Conservation (phyloP, 2,113 vertebrate species). For the mouse (Mus musculus) region DNA sequence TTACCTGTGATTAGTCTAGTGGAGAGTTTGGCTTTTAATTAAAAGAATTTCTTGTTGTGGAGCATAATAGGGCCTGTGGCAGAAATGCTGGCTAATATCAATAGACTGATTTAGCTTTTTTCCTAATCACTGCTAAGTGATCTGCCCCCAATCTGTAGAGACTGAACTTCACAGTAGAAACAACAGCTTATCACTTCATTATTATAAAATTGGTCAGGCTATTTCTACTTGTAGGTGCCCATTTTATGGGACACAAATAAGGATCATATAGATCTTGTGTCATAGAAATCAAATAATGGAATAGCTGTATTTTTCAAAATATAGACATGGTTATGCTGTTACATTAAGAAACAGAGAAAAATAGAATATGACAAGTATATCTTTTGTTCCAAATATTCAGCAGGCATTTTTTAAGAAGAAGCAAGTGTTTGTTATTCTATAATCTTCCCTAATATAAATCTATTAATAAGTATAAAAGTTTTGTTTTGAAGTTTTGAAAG, state of each 20-base stretch:
- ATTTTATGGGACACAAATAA: not conserved
- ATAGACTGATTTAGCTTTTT: not conserved
- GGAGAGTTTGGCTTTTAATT: conserved; percentile 74
- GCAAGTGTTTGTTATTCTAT: not conserved
- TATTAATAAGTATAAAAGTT: not conserved
- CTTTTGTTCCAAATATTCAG: not conserved
- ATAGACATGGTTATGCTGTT: not conserved
- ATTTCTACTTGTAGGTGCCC: not conserved
- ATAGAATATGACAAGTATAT: not conserved
- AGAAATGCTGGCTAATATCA: not conserved
- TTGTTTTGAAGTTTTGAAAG: not conserved
- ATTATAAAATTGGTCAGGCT: not conserved
- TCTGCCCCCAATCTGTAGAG: not conserved
- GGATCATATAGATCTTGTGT: not conserved
- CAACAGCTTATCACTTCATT: not conserved
- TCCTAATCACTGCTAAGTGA: not conserved
- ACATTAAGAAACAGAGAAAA: not conserved
- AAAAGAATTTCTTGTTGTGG: conserved; percentile 33
- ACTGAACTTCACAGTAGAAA: not conserved
- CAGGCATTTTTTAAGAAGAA: not conserved
- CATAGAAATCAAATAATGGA: not conserved
- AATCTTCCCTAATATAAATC: not conserved
- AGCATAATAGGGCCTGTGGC: not conserved
- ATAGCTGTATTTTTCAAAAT: not conserved
- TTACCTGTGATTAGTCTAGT: not conserved